Conservation (phyloP, 2,113 vertebrate species). For the Parus major region DNA sequence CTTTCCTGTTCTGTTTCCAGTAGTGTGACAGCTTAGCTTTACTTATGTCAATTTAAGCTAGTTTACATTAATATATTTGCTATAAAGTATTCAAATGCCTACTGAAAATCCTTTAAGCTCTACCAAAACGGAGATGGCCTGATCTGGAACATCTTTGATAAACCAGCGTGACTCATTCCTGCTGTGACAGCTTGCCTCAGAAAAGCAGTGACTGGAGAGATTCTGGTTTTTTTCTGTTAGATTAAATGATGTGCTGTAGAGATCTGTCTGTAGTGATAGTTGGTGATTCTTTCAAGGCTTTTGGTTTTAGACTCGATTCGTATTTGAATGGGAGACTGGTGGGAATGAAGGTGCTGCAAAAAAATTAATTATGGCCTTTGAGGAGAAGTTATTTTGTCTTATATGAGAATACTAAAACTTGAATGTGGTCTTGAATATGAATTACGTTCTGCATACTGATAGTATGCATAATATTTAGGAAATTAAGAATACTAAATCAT, state of each 20-base stretch:
- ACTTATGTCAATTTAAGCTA: neutral
- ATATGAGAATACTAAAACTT: neutral
- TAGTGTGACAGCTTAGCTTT: neutral
- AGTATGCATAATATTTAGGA: neutral
- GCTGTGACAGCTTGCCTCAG: neutral
- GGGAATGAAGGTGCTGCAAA: neutral
- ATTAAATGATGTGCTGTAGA: neutral
- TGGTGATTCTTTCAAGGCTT: neutral
- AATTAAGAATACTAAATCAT: neutral
- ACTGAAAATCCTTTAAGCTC: neutral
- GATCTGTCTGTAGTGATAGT: neutral
- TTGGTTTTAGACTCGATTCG: neutral
- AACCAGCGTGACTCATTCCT: neutral
- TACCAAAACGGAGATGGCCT: neutral
- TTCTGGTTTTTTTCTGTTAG: neutral
- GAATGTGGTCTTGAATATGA: neutral
- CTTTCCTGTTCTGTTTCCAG: neutral
- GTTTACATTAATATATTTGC: neutral
- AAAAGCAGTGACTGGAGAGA: neutral
- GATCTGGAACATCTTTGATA: slow-evolving; percentile 1
- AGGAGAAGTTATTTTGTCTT: neutral
- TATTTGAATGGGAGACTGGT: neutral
- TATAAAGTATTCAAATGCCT: neutral
- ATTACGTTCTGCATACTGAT: neutral
- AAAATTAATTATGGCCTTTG: neutral